A percentile compares a stretch with the other conserved stretches of the same genome.
phyloP scores from a whole-genome alignment of 2,888 invertebrate species.

The Amiota minor region DNA sequence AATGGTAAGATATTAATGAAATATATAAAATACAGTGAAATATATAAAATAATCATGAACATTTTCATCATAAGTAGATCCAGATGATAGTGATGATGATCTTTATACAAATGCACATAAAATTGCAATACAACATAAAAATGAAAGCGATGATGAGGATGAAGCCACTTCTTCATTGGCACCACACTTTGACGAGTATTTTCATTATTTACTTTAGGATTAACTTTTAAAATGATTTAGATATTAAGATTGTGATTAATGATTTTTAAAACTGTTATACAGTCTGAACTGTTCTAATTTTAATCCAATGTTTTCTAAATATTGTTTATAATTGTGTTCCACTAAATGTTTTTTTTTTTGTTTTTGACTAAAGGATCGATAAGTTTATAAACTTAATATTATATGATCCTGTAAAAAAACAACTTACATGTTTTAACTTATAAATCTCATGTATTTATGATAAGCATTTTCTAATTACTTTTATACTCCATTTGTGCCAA shows the following conservation, averaged over 20 bases:
- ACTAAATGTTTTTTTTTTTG: no score
- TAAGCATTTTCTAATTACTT: no score
- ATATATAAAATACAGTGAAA: not conserved
- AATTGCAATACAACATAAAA: constrained; percentile 60
- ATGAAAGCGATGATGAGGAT: constrained; percentile 67
- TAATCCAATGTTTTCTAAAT: not conserved
- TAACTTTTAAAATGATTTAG: not conserved
- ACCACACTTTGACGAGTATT: constrained; percentile 67
- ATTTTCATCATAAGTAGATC: not conserved
- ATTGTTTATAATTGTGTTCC: not conserved
- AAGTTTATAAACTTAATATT: no score
- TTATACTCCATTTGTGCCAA: no score
- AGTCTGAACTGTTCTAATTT: constrained; percentile 14
- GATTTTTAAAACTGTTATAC: no score
- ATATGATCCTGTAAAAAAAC: no score
- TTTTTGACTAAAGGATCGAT: no score
- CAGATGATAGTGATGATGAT: constrained; percentile 65
- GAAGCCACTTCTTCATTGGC: constrained; percentile 49
- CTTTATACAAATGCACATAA: constrained; percentile 71
- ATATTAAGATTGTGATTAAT: not conserved
- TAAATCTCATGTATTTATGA: no score
- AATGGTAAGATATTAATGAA: constrained; percentile 53
- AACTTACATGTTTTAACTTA: no score
- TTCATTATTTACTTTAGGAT: constrained; percentile 59
- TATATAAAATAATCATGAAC: constrained; percentile 10